Base-by-base conservation (phyloP, 2,113 vertebrate species). In the Calyptommatus sinebrachiatus region DNA sequence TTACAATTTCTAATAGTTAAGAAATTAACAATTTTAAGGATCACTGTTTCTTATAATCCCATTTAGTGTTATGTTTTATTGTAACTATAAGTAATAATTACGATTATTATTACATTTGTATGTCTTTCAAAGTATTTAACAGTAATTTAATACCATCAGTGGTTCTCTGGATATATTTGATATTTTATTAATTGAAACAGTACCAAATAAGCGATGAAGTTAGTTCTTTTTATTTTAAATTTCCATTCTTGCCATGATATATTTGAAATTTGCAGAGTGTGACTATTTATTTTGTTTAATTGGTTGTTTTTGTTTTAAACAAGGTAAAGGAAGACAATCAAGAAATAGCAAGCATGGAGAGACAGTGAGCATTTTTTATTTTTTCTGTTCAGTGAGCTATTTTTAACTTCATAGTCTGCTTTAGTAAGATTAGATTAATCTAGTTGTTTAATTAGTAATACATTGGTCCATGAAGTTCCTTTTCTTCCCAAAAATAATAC, bases 241-340 rank as follows among this genome's bases (percentile, higher is more conserved):
- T 62, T 76, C 21, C 41, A 65, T 82, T 73, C 16, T 46, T 35
- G 18, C 7, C 61, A 65, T 1, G 63, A 70, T 41, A 82, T 57
- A 57, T 57, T 57, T 57, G 53, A 57, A 57, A 57, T 57, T 81
- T 81, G 31, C 21, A 18, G 8, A 26, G 45, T 48, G 78, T 21
- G 71, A 79, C 85, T 79, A 85, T 69, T 80, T 0, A 53, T 0
- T 73, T 46, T 29, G 8, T 78, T 84, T 41, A 61, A 82, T 78
- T 84, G 41, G 35, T 0, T 66, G 85, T 1, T 71, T 29, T 22
- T 85, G 87, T 83, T 45, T 83, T 81, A 63, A 63, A 63, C 9
- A 69, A 99, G 98, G 97, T 99, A 84, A 99, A 99, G 91, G 97
- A 98, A 8, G 95, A 99, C 89, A 99, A 97, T 91, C 97, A 98